Conservation (phyloP, 1,140 invertebrate species). For the Habropoda laboriosa region DNA sequence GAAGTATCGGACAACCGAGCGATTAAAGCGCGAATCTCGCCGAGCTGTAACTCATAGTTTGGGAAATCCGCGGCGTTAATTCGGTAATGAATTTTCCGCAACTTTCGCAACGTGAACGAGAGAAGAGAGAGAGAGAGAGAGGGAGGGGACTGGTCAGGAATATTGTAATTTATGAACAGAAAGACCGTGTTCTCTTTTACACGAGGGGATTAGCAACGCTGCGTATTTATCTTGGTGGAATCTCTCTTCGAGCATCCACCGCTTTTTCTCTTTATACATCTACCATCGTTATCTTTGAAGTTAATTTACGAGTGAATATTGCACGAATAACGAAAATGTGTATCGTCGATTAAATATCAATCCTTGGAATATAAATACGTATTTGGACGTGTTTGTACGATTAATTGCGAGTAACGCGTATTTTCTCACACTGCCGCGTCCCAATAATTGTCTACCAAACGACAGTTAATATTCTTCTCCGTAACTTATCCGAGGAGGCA, state of each 20-base stretch:
- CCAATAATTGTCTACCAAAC: constrained; percentile 46
- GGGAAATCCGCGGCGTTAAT: constrained; percentile 54
- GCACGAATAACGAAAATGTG: not conserved
- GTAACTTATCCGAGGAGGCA: constrained; percentile 30
- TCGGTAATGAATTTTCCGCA: constrained; percentile 51
- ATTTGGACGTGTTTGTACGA: not conserved
- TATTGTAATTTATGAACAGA: constrained; percentile 55
- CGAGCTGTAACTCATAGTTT: constrained; percentile 59
- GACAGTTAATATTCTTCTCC: constrained; percentile 37
- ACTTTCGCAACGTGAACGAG: constrained; percentile 20
- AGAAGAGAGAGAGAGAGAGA: constrained; percentile 18
- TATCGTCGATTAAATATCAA: not conserved
- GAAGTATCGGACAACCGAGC: not conserved
- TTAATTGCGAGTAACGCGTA: not conserved
- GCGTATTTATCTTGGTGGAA: not conserved
- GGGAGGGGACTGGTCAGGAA: not conserved
- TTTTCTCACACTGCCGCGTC: constrained; percentile 20
- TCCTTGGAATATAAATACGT: not conserved
- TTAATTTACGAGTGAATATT: not conserved
- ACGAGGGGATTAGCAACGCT: constrained; percentile 3
- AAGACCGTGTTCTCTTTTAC: not conserved
- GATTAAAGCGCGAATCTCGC: constrained; percentile 42
- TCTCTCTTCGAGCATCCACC: not conserved
- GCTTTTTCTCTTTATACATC: not conserved
- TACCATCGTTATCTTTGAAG: too few relatives aligned